Evolutionary conservation across 2,797 vertebrate species (phyloP), one percentile per base, ranked within the genome.

Genomic region (Scomberomorus guttatus): DNA sequence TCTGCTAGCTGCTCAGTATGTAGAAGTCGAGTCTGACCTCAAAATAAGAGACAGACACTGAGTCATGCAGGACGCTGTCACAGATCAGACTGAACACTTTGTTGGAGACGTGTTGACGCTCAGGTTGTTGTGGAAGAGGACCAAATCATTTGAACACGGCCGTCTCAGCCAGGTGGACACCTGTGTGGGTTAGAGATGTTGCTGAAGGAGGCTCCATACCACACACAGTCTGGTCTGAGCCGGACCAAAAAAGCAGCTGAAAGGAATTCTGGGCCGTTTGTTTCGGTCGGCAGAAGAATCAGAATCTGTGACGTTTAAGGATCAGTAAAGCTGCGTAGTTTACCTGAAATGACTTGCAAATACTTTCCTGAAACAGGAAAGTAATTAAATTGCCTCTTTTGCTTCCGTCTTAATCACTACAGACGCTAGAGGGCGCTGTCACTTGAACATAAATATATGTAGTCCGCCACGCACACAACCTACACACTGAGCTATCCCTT

Each of bases 181-280:
- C 72, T 73, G 76, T 27, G 80, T 73, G 66, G 80, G 73, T 61
- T 62, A 57, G 37, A 64, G 37, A 18, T 10, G 42, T 37, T 0
- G 60, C 7, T 27, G 25, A 18, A 3, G 56, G 79, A 76, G 73
- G 57, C 22, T 44, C 62, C 17, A 42, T 27, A 37, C 54, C 12
- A 37, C 20, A 37, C 48, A 1, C n/a, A 13, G 70, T 22, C 56
- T 63, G 46, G 42, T 63, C 58, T 32, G 54, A 83, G 58, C 11
- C n/a, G n/a, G n/a, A n/a, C n/a, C n/a, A n/a, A n/a, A n/a, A n/a
- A n/a, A n/a, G n/a, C n/a, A n/a, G n/a, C n/a, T n/a, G n/a, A n/a
- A n/a, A n/a, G n/a, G n/a, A n/a, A n/a, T n/a, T 63, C 58, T 32
- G 54, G 79, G 58, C 11, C 25, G 10, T 58, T 66, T n/a, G 60